Evolutionary conservation across 2,797 vertebrate genomes (phyloP).

Genomic region (Typhlichthys eigenmanni): DNA sequence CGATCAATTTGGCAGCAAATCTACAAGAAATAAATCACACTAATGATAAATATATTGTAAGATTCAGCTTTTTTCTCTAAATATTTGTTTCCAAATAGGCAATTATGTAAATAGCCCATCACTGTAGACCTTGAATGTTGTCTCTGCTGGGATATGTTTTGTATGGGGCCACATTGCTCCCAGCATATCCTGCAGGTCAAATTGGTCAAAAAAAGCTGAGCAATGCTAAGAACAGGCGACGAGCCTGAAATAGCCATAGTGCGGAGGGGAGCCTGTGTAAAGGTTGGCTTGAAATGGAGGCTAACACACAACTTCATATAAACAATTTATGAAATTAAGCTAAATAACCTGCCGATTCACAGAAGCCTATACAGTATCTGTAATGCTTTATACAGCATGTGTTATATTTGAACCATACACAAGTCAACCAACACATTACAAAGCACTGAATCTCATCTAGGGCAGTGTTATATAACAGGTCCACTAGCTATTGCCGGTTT

Average conservation of each 20-base stretch:
- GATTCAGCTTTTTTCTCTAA: no score
- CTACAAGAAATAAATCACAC: conserved; percentile 64
- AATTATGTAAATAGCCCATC: not conserved
- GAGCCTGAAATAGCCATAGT: conserved; percentile 73
- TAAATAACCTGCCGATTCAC: not conserved
- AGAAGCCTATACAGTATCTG: no score
- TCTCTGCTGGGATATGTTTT: not conserved
- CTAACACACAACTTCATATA: conserved; percentile 20
- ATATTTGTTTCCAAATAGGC: not conserved
- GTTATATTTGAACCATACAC: no score
- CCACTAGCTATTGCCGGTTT: not conserved
- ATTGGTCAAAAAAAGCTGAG: conserved; percentile 65
- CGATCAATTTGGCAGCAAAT: conserved; percentile 94
- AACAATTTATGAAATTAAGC: not conserved
- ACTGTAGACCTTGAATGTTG: not conserved
- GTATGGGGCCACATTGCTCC: conserved; percentile 19
- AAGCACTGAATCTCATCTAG: not conserved
- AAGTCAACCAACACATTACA: not conserved
- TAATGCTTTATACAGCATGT: no score
- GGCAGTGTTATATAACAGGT: not conserved
- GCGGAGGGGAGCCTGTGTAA: conserved; percentile 71
- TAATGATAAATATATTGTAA: not conserved
- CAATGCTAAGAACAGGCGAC: conserved; percentile 41
- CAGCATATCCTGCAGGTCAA: conserved; percentile 52
- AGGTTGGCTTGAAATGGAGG: conserved; percentile 71